These are phyloP conservation scores for Ethmia dodecea DNA, from an alignment of 2,888 invertebrate species.

Conservation along the genomic window DNA sequence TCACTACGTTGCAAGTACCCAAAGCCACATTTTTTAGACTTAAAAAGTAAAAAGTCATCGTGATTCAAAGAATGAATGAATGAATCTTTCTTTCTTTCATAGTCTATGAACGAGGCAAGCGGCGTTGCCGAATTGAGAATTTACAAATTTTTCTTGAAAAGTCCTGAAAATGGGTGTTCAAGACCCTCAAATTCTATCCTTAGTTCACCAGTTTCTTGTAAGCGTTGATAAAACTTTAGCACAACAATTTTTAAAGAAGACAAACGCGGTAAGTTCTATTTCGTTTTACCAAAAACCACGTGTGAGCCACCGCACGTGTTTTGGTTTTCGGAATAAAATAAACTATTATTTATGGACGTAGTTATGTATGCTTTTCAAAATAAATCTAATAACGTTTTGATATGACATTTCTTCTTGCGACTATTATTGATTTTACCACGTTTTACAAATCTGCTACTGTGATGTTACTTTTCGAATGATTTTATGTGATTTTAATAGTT, in stretches of 20 bases:
- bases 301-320: slow-evolving; percentile 59
- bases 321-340: background rate
- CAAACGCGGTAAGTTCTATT: slow-evolving; percentile 83
- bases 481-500: slow-evolving; percentile 3
- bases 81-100: too few relatives aligned
- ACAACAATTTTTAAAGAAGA: slow-evolving; percentile 82
- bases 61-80: too few relatives aligned
- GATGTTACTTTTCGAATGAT: slow-evolving; percentile 2
- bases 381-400: too few relatives aligned
- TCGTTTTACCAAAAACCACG: slow-evolving; percentile 42
- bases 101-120: too few relatives aligned
- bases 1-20: too few relatives aligned
- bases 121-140: too few relatives aligned
- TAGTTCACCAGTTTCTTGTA: slow-evolving; percentile 81
- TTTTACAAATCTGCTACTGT: background rate
- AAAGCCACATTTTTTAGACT: too few relatives aligned
- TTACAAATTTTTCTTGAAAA: too few relatives aligned
- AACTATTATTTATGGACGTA: background rate
- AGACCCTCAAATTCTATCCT: slow-evolving; percentile 56
- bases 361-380: background rate
- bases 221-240: slow-evolving; percentile 82
- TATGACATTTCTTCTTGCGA: too few relatives aligned
- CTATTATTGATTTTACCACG: too few relatives aligned
- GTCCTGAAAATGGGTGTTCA: slow-evolving; percentile 45
- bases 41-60: too few relatives aligned